phyloP scores from a whole-genome alignment of 2,888 invertebrate species.

The Cerastoderma edule region DNA sequence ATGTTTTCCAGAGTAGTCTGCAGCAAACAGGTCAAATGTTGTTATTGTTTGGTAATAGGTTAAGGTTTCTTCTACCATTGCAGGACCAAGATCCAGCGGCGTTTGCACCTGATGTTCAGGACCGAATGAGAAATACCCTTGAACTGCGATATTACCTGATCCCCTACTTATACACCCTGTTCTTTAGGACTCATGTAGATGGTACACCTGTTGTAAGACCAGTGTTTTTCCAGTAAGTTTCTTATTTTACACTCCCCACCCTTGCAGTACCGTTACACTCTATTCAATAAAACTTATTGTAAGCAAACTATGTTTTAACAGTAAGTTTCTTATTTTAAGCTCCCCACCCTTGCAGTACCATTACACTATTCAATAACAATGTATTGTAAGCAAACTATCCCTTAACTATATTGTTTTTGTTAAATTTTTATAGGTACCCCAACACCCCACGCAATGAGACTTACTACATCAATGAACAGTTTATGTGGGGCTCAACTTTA shows the following conservation, averaged over 20 bases:
- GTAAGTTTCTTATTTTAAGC: constrained; percentile 66
- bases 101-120: constrained; percentile 88
- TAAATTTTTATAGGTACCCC: constrained; percentile 38
- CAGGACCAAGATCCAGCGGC: constrained; percentile 92
- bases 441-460: constrained; percentile 69
- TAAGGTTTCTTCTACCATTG: constrained; percentile 3
- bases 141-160: constrained; percentile 83
- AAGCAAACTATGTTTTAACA: constrained; percentile 68
- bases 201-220: constrained; percentile 78
- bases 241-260: background rate
- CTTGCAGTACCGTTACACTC: background rate
- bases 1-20: too few species aligned
- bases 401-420: constrained; percentile 74
- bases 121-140: constrained; percentile 75
- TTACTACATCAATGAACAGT: constrained; percentile 69
- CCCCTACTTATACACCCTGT: constrained; percentile 85
- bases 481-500: constrained; percentile 82
- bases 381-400: constrained; percentile 42
- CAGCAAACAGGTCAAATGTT: too few species aligned
- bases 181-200: constrained; percentile 72
- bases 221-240: constrained; percentile 78
- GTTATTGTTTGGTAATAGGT: too few species aligned
- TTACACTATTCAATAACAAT: background rate
- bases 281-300: background rate
- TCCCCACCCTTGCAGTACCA: background rate